Conservation (phyloP, 2,113 vertebrate species). For the Clarias macrocephalus region DNA sequence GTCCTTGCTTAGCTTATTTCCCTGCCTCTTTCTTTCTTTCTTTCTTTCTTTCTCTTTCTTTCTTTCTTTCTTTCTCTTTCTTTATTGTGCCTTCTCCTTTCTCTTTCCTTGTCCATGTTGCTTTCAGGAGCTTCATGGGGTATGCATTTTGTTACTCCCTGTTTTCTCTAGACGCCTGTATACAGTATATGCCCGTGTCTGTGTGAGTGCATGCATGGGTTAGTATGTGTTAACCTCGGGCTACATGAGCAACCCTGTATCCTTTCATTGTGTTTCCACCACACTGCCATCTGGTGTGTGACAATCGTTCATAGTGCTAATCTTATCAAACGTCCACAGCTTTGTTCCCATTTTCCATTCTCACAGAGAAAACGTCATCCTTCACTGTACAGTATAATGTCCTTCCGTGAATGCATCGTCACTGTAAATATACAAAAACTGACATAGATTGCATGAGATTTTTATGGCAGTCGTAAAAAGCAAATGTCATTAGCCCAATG, state of each 20-base stretch:
- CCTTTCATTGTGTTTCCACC: constrained; percentile 7
- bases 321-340: background rate
- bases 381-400: constrained; percentile 1
- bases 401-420: constrained; percentile 9
- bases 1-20: constrained; percentile 23
- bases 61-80: constrained; percentile 36
- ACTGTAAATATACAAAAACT: background rate
- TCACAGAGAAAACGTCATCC: background rate
- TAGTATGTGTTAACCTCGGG: background rate
- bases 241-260: constrained; percentile 6
- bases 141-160: constrained; percentile 74
- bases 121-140: constrained; percentile 97
- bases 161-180: constrained; percentile 28
- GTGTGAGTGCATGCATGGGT: constrained; percentile 42
- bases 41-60: background rate
- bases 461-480: background rate
- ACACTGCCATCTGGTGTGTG: constrained; percentile 13
- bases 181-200: constrained; percentile 30
- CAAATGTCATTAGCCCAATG: too few species aligned
- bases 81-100: constrained; percentile 32
- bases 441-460: background rate
- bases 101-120: constrained; percentile 77
- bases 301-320: background rate
- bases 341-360: background rate
- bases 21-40: background rate